Percentiles rank a stretch among this genome's conserved stretches.
Evolutionary conservation across 2,888 invertebrate genomes (phyloP).

Genomic region (Erebia aethiops): DNA sequence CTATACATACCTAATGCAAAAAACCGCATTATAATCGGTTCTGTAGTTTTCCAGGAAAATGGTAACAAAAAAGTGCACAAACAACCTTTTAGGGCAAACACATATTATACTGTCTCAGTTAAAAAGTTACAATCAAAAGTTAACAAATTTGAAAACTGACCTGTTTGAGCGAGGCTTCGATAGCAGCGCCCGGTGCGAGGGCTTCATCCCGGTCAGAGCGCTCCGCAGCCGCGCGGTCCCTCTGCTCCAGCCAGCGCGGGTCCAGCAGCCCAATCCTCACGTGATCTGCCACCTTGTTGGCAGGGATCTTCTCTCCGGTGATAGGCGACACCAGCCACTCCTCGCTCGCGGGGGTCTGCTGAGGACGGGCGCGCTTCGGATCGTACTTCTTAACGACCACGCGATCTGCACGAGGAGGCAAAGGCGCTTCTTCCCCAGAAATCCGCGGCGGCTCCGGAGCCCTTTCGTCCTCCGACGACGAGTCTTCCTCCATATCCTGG

Average conservation of each 20-base stretch:
- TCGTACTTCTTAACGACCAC: conserved; percentile 98
- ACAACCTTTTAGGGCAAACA: no score
- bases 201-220: conserved; percentile 91
- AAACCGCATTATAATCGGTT: no score
- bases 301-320: conserved; percentile 98
- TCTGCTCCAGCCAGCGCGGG: conserved; percentile 98
- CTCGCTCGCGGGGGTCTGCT: conserved; percentile 85
- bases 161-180: conserved; percentile 96
- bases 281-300: conserved; percentile 98
- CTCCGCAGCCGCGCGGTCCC: conserved; percentile 96
- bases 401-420: conserved; percentile 95
- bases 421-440: conserved; percentile 83
- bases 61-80: no score
- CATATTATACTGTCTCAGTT: no score
- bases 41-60: no score
- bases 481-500: conserved; percentile 96
- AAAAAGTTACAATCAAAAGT: not conserved
- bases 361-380: conserved; percentile 88
- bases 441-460: conserved; percentile 59
- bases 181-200: conserved; percentile 89
- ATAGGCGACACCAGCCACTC: conserved; percentile 98
- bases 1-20: no score
- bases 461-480: conserved; percentile 76
- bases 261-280: conserved; percentile 98
- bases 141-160: conserved; percentile 41